Conservation (phyloP, 2,113 vertebrate species). For the Phaethon lepturus region DNA sequence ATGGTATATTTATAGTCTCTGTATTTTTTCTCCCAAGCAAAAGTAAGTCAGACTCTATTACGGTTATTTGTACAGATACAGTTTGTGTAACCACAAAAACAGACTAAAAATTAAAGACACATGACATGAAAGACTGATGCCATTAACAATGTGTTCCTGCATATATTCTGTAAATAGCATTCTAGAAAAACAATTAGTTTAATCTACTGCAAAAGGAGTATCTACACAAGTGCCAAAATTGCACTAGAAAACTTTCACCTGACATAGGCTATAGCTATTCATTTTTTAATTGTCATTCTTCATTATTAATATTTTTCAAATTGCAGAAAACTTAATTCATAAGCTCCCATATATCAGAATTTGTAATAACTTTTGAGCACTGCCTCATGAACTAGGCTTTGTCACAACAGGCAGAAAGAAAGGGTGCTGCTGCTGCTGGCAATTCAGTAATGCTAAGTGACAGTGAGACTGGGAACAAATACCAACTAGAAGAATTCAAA, state of each 20-base stretch:
- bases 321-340: conserved; percentile 1
- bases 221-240: neutral
- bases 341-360: neutral
- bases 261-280: neutral
- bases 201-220: neutral
- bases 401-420: neutral
- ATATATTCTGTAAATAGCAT: neutral
- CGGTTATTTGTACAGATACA: neutral
- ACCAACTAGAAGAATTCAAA: conserved; percentile 44
- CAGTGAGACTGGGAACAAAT: conserved; percentile 34
- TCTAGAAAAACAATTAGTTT: neutral
- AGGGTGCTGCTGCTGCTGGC: conserved; percentile 12
- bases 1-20: neutral
- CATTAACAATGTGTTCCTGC: neutral
- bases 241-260: neutral
- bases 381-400: conserved; percentile 30
- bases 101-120: neutral
- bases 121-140: neutral
- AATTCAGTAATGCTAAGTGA: conserved; percentile 35
- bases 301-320: neutral
- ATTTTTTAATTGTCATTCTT: neutral
- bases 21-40: neutral
- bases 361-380: neutral
- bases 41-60: neutral
- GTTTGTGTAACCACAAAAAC: neutral